phyloP scores from a whole-genome alignment of 2,888 invertebrate species.

The Ornithoptera priamus region DNA sequence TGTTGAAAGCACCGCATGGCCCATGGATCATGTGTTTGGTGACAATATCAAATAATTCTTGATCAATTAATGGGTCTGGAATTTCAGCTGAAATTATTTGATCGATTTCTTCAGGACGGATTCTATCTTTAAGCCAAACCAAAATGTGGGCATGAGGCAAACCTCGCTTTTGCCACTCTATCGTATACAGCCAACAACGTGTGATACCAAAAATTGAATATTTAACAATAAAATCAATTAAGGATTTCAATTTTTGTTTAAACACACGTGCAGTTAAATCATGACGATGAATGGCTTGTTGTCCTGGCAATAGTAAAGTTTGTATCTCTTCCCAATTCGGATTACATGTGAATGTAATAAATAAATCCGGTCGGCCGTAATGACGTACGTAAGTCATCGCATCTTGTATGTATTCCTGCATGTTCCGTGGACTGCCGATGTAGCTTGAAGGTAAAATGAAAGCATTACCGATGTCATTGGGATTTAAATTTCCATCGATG shows the following conservation, averaged over 20 bases:
- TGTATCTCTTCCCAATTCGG: neutral
- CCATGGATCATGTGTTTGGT: constrained; percentile 19
- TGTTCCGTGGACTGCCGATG: constrained; percentile 10
- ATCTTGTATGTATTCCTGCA: constrained; percentile 5
- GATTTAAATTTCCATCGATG: constrained; percentile 1
- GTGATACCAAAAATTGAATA: constrained; percentile 2
- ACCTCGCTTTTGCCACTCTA: too few relatives aligned
- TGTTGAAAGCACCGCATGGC: neutral
- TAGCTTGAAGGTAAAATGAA: constrained; percentile 9
- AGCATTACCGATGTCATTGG: constrained; percentile 6
- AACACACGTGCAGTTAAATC: constrained; percentile 5
- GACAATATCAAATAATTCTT: constrained; percentile 14
- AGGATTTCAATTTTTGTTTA: neutral
- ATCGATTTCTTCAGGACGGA: constrained; percentile 29
- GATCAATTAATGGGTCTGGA: constrained; percentile 16
- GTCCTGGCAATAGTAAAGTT: too few relatives aligned
- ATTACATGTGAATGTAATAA: neutral
- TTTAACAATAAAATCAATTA: neutral
- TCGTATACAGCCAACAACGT: too few relatives aligned
- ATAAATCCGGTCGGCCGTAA: constrained; percentile 5
- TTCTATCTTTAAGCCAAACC: constrained; percentile 18
- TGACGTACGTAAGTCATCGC: neutral
- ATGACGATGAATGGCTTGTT: neutral
- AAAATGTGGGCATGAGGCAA: too few relatives aligned
- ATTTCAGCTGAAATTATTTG: constrained; percentile 23